Percentiles rank a stretch among this genome's conserved stretches.
Evolutionary conservation across 2,797 vertebrate species (phyloP).

Genomic region (Hoplostethus atlanticus): DNA sequence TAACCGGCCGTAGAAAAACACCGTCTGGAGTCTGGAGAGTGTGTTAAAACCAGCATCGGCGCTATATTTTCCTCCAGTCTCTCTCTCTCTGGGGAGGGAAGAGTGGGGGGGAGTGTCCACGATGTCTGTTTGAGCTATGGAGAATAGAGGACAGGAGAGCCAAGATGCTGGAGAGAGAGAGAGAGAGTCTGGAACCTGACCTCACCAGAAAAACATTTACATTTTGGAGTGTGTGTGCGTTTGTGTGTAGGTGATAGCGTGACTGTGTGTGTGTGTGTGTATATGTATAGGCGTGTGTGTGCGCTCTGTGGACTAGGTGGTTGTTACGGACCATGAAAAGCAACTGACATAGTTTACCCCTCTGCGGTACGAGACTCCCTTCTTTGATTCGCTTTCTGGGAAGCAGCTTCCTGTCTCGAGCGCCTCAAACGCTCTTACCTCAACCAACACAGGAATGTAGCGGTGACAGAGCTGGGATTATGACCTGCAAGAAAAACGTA

Average conservation of each 20-base stretch:
- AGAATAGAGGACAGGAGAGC: slow-evolving; percentile 67
- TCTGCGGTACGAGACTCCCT: slow-evolving; percentile 51
- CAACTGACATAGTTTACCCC: slow-evolving; percentile 70
- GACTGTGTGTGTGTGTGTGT: slow-evolving; percentile 14
- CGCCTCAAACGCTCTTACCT: slow-evolving; percentile 34
- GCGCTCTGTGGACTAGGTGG: slow-evolving; percentile 53
- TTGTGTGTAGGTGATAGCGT: slow-evolving; percentile 16
- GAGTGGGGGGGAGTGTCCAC: slow-evolving; percentile 4
- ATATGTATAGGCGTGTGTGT: slow-evolving; percentile 6
- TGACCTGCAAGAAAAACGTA: slow-evolving; percentile 37
- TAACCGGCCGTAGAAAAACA: slow-evolving; percentile 81
- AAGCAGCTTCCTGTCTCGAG: slow-evolving; percentile 53
- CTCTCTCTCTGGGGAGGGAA: slow-evolving; percentile 55
- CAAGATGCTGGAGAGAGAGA: slow-evolving; percentile 53
- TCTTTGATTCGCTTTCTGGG: slow-evolving; percentile 66
- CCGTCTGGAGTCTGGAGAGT: slow-evolving; percentile 80
- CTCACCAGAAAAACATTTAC: slow-evolving; percentile 80
- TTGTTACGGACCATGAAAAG: slow-evolving; percentile 70
- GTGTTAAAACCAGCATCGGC: slow-evolving; percentile 76
- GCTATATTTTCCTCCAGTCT: slow-evolving; percentile 65
- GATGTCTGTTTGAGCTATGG: slow-evolving; percentile 62
- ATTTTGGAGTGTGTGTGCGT: slow-evolving; percentile 51
- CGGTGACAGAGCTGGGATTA: slow-evolving; percentile 47
- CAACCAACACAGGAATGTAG: slow-evolving; percentile 48
- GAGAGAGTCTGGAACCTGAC: slow-evolving; percentile 75